Evolutionary conservation across 2,888 invertebrate species (phyloP).

Genomic region (Gandaritis pyraliata): DNA sequence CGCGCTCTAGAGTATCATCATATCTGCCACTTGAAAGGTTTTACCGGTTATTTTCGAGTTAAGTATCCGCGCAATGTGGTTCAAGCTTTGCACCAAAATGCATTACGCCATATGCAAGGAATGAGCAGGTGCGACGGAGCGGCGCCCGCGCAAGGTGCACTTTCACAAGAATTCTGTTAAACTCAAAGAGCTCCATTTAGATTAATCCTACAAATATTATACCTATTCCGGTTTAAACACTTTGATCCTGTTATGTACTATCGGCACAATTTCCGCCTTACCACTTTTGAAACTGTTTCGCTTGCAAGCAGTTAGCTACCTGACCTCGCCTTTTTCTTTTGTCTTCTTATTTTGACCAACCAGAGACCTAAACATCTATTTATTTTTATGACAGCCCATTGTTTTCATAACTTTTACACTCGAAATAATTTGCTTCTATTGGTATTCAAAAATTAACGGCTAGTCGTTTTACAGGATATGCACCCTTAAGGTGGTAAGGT

Average conservation of each 20-base stretch:
- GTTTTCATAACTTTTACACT: too few relatives aligned
- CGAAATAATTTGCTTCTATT: too few relatives aligned
- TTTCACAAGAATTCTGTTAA: conserved; percentile 66
- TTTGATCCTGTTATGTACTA: not conserved
- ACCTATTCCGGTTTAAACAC: not conserved
- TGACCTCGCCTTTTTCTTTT: too few relatives aligned
- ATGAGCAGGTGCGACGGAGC: conserved; percentile 70
- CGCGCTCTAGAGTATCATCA: conserved; percentile 36
- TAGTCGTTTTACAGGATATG: too few relatives aligned
- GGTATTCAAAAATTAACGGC: too few relatives aligned
- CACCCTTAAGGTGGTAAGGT: too few relatives aligned
- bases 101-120: conserved; percentile 76
- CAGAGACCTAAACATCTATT: too few relatives aligned
- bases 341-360: too few relatives aligned
- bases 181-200: conserved; percentile 22
- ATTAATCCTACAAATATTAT: conserved; percentile 3
- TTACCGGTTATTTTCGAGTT: conserved; percentile 41
- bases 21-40: conserved; percentile 50
- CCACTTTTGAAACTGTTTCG: too few relatives aligned
- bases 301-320: too few relatives aligned
- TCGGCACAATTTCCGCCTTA: too few relatives aligned
- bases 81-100: conserved; percentile 66
- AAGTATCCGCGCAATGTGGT: conserved; percentile 56
- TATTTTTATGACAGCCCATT: too few relatives aligned
- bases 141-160: conserved; percentile 70